phyloP scores from a whole-genome alignment of 2,888 invertebrate genomes.

The Lasiommata megera region DNA sequence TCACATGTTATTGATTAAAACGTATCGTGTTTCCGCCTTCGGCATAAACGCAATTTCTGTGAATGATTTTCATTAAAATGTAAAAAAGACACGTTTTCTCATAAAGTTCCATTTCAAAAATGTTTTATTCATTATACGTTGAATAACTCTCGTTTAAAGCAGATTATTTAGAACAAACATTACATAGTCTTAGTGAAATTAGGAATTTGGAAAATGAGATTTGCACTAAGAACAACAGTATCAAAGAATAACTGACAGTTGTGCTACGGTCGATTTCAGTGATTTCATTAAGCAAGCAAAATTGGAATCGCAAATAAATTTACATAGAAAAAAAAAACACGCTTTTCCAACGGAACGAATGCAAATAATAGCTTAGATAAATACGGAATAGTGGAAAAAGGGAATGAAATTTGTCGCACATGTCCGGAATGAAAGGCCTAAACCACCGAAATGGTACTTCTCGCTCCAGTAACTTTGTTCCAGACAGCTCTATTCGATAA shows the following conservation, averaged over 20 bases:
- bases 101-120: too few relatives aligned
- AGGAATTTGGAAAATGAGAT: too few relatives aligned
- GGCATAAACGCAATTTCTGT: too few relatives aligned
- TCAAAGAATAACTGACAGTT: background rate
- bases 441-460: background rate
- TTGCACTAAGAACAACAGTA: too few relatives aligned
- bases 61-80: too few relatives aligned
- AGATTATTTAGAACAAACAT: background rate
- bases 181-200: background rate
- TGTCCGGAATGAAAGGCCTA: slow-evolving; percentile 10
- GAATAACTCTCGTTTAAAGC: too few relatives aligned
- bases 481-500: background rate
- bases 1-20: too few relatives aligned
- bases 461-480: background rate
- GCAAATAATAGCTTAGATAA: slow-evolving; percentile 20
- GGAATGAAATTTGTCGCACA: slow-evolving; percentile 11
- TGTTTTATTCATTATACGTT: too few relatives aligned
- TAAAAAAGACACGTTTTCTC: too few relatives aligned
- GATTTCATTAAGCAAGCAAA: slow-evolving; percentile 8
- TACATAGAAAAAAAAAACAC: slow-evolving; percentile 4
- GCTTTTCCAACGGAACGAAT: slow-evolving; percentile 1
- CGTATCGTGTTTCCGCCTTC: too few relatives aligned
- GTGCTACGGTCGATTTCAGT: background rate
- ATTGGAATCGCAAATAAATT: slow-evolving; percentile 10
- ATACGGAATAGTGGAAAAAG: slow-evolving; percentile 13